Evolutionary conservation across 1,140 invertebrate genomes (phyloP).

Genomic region (Pseudachorutes palmiensis): DNA sequence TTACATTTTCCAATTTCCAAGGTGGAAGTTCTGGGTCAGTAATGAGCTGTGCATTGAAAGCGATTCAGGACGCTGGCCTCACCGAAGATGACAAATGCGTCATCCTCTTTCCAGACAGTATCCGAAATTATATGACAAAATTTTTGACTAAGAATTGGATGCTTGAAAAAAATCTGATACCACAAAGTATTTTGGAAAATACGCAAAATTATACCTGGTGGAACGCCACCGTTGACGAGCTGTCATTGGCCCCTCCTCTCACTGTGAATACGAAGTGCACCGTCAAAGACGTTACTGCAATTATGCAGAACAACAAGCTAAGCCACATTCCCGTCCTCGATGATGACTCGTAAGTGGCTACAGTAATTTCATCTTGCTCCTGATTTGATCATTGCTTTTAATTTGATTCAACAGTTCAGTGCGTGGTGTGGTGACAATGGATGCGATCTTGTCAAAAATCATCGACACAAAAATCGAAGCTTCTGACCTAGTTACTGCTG

Average conservation of each 20-base stretch:
- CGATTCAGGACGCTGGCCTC: slow-evolving; percentile 58
- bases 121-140: slow-evolving; percentile 98
- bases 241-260: slow-evolving; percentile 50
- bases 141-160: slow-evolving; percentile 95
- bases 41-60: slow-evolving; percentile 66
- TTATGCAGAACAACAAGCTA: slow-evolving; percentile 57
- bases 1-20: no score
- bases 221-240: slow-evolving; percentile 52
- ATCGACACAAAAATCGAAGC: slow-evolving; percentile 55
- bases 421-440: slow-evolving; percentile 62
- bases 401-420: slow-evolving; percentile 48
- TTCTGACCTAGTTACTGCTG: slow-evolving; percentile 55
- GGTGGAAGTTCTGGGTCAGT: slow-evolving; percentile 89
- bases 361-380: background rate
- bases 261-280: slow-evolving; percentile 52
- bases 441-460: slow-evolving; percentile 60
- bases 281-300: slow-evolving; percentile 56
- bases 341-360: slow-evolving; percentile 47
- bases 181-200: slow-evolving; percentile 6
- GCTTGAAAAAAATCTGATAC: slow-evolving; percentile 41
- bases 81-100: slow-evolving; percentile 78
- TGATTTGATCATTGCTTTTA: background rate
- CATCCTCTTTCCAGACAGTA: slow-evolving; percentile 83
- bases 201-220: slow-evolving; percentile 54
- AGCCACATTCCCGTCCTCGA: slow-evolving; percentile 64